These are phyloP conservation scores for Junonia oenone DNA, from an alignment of 2,888 invertebrate species.

Conservation along the genomic window DNA sequence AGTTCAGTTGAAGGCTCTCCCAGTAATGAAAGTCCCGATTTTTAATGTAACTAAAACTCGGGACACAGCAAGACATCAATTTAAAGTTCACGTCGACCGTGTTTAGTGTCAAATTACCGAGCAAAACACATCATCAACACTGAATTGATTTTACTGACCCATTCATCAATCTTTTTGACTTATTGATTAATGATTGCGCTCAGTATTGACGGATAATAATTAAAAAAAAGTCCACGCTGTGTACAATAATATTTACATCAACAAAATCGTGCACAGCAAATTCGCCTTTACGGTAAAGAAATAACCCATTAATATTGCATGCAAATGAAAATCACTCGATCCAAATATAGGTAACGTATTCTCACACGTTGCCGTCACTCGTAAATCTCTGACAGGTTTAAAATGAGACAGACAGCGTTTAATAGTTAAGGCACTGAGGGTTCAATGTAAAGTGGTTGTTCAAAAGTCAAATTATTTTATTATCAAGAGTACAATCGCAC, in stretches of 20 bases:
- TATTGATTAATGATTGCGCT: conserved; percentile 69
- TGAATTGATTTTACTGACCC: conserved; percentile 64
- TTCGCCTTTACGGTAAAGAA: neutral
- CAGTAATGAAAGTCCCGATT: conserved; percentile 28
- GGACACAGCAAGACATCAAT: conserved; percentile 26
- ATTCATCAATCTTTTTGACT: conserved; percentile 72
- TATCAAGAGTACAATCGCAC: conserved; percentile 54
- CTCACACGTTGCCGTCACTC: conserved; percentile 33
- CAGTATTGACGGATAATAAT: conserved; percentile 68
- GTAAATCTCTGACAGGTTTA: conserved; percentile 4
- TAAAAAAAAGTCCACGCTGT: conserved; percentile 48
- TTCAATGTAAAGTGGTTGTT: conserved; percentile 34
- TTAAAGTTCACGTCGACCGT: conserved; percentile 39
- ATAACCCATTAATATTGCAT: conserved; percentile 17
- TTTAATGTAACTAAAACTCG: conserved; percentile 33
- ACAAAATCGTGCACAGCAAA: neutral
- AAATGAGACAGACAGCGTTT: conserved; percentile 6
- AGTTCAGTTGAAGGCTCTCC: conserved; percentile 22
- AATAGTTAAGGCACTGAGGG: conserved; percentile 37
- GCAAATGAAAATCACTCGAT: conserved; percentile 16
- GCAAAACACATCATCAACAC: conserved; percentile 64
- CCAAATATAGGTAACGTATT: conserved; percentile 38
- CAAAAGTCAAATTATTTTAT: conserved; percentile 55
- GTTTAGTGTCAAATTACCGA: conserved; percentile 74
- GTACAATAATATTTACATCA: conserved; percentile 7